Percentiles rank a stretch among this genome's conserved stretches.
These are phyloP conservation scores for Synanceia verrucosa DNA, from an alignment of 2,797 vertebrate genomes.

Conservation along the genomic window DNA sequence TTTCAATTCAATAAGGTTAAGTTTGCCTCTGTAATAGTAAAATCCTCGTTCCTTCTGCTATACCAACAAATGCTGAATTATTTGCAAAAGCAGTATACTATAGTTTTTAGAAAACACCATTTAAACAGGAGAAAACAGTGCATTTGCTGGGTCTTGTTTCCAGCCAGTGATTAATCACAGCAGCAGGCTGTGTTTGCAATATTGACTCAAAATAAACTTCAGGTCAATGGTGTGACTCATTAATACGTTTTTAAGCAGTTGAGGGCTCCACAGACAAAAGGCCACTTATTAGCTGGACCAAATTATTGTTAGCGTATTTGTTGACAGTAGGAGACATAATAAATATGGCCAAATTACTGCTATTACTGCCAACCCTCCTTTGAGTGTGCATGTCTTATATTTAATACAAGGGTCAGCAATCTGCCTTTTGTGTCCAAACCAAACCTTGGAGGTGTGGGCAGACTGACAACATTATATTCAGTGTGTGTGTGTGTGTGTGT, in stretches of 20 bases:
- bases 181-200: neutral
- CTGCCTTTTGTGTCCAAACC: slow-evolving; percentile 3
- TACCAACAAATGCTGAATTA: neutral
- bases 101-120: neutral
- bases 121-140: neutral
- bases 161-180: neutral
- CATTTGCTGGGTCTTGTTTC: neutral
- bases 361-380: neutral
- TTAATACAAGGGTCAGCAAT: slow-evolving; percentile 23
- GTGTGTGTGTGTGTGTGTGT: slow-evolving; percentile 2
- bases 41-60: too few relatives aligned
- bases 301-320: neutral
- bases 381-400: slow-evolving; percentile 8
- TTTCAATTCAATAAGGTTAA: neutral
- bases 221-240: neutral
- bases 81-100: neutral
- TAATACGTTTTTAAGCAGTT: neutral
- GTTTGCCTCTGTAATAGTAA: neutral
- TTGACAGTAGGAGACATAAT: neutral
- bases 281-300: neutral
- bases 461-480: slow-evolving; percentile 16
- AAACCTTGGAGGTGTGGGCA: slow-evolving; percentile 9
- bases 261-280: neutral
- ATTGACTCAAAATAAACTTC: neutral
- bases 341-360: neutral